phyloP scores from a whole-genome alignment of 2,888 invertebrate species.

The Nomada fabriciana region DNA sequence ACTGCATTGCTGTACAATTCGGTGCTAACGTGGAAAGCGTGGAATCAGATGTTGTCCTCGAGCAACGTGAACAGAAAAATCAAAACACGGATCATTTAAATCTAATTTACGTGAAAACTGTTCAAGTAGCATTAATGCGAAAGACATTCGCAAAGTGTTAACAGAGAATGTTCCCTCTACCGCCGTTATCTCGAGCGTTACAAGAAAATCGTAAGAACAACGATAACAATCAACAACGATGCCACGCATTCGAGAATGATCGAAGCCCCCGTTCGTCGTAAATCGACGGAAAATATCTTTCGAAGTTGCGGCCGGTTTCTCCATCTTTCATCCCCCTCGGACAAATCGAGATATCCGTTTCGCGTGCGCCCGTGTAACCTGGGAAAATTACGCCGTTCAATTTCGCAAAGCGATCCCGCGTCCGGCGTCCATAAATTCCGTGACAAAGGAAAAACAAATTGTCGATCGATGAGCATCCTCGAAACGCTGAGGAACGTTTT shows the following conservation, averaged over 20 bases:
- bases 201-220: too few species aligned
- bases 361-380: slow-evolving; percentile 29
- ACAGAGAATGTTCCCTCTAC: too few species aligned
- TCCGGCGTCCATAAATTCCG: slow-evolving; percentile 69
- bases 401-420: slow-evolving; percentile 72
- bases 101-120: too few species aligned
- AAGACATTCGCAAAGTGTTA: too few species aligned
- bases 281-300: slow-evolving; percentile 60
- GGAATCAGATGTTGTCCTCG: background rate
- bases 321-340: slow-evolving; percentile 16
- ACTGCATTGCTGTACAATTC: background rate
- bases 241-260: too few species aligned
- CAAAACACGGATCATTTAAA: too few species aligned
- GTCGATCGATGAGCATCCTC: slow-evolving; percentile 34
- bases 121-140: too few species aligned
- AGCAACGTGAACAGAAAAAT: background rate
- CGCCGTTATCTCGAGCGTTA: too few species aligned
- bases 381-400: slow-evolving; percentile 73
- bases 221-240: too few species aligned
- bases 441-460: slow-evolving; percentile 66
- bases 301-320: slow-evolving; percentile 36
- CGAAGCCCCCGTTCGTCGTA: slow-evolving; percentile 17
- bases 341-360: background rate
- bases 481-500: slow-evolving; percentile 25
- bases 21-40: background rate